Base-by-base conservation (phyloP, 2,888 invertebrate genomes). In the Sarcophaga rosellei region DNA sequence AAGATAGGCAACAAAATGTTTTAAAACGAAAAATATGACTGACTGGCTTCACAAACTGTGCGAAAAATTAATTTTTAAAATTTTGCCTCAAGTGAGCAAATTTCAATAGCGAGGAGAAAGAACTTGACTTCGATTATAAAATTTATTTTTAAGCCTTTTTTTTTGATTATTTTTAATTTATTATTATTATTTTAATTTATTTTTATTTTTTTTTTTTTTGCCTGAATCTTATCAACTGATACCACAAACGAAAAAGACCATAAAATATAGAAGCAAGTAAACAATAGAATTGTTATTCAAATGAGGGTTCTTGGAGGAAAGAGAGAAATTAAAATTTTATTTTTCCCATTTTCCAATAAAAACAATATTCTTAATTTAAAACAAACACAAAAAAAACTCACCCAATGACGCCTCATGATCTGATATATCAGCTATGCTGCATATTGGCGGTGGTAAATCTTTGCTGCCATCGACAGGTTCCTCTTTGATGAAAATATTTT, bases 381-480 rank as follows among this genome's bases (percentile, higher is more conserved):
- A 35, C 10, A 1, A 8, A 44, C 25, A 66, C 62, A 47, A 63
- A 12, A 62, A 78, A 76, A 35, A 96, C 97, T 96, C 94, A 97
- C 97, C 97, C 92, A 97, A 93, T 84, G 98, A 98, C 86, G 96
- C 96, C 94, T 98, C 98, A 83, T 96, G 97, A 94, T 98, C 98
- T 75, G 97, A 97, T 75, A 98, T 95, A 94, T 98, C 98, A 90
- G 97, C 97, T 90, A 98, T 95, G 73, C 97, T 98, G 63, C 98
- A 98, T 89, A 98, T 97, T 93, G 97, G 97, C 94, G 97, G 97
- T 95, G 96, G 96, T 75, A 90, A 82, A 87, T 97, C 95, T 87
- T 96, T 94, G 86, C 95, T 95, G 81, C 95, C 94, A 93, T 96
- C 96, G 92, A 96, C 95, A 8, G 94, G 92, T 76, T 93, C 92